A percentile compares a stretch with the other conserved stretches of the same genome.
phyloP scores from a whole-genome alignment of 2,113 vertebrate species.

The Brachypodius melanocephalos region DNA sequence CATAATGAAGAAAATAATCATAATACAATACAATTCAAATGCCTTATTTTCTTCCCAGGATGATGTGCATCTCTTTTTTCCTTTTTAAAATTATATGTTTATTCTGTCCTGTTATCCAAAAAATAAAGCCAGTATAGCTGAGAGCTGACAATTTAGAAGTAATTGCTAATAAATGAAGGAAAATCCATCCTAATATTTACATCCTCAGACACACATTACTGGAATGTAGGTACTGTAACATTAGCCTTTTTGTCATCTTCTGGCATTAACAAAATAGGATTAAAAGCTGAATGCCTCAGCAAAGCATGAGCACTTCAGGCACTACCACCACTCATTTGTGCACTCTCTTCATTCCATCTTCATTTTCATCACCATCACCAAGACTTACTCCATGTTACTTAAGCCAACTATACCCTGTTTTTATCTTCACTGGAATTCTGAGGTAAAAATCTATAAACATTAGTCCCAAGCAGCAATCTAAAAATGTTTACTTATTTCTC shows the following conservation, averaged over 20 bases:
- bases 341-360: background rate
- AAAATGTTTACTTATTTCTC: slow-evolving; percentile 36
- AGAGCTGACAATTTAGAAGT: background rate
- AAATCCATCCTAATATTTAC: background rate
- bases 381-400: background rate
- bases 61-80: background rate
- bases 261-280: background rate
- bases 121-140: background rate
- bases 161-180: background rate
- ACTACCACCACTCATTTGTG: background rate
- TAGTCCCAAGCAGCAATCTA: background rate
- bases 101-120: background rate
- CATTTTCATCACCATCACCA: background rate
- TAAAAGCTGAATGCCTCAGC: background rate
- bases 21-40: background rate
- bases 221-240: background rate
- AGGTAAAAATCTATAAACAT: slow-evolving; percentile 27
- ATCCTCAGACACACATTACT: background rate
- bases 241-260: background rate
- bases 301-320: background rate
- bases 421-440: slow-evolving; percentile 70
- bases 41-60: background rate
- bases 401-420: slow-evolving; percentile 44
- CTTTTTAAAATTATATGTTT: background rate
- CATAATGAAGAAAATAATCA: background rate